Evolutionary conservation across 2,797 vertebrate species (phyloP), one percentile per base, ranked within the genome.

Genomic region (Acridotheres tristis): DNA sequence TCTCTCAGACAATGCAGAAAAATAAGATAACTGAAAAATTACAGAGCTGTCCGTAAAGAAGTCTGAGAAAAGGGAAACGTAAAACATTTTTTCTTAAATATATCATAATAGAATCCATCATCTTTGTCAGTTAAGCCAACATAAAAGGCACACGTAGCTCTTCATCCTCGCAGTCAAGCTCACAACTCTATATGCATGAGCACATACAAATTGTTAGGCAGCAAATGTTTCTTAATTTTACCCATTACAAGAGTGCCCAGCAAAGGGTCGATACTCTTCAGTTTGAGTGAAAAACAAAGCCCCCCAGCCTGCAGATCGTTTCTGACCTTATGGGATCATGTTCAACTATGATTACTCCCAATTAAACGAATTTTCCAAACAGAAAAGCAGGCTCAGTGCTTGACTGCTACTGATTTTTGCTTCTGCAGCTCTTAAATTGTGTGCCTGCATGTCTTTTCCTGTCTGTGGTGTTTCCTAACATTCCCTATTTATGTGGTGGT

Each of bases 221-320:
- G 67, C 20, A 53, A 90, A 90, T 47, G 59, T 48, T 95, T 88
- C 88, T 94, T 91, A 63, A 82, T 93, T 90, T 93, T 82, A 18
- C 32, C 29, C 16, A 71, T 93, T 90, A 90, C 1, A 4, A 32
- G 50, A 63, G 25, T 10, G 27, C 27, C 30, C 74, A 81, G 74
- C n/a, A 74, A 76, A 67, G 59, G 63, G 67, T 47, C 7, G 1
- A 86, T 86, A 81, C 48, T 76, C 38, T 66, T 79, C 66, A 45
- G 26, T 27, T 55, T 34, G 67, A 75, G 75, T 42, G 48, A 62
- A 85, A 90, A 86, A 73, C 20, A 43, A 16, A 93, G 71, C 9
- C 18, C 45, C 50, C 13, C 34, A 84, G 80, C 48, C 55, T 42
- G 32, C 40, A 85, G 71, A 76, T 86, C 0, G 0, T 47, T 95